Evolutionary conservation across 2,888 invertebrate genomes (phyloP).

Genomic region (Yponomeuta cagnagella): DNA sequence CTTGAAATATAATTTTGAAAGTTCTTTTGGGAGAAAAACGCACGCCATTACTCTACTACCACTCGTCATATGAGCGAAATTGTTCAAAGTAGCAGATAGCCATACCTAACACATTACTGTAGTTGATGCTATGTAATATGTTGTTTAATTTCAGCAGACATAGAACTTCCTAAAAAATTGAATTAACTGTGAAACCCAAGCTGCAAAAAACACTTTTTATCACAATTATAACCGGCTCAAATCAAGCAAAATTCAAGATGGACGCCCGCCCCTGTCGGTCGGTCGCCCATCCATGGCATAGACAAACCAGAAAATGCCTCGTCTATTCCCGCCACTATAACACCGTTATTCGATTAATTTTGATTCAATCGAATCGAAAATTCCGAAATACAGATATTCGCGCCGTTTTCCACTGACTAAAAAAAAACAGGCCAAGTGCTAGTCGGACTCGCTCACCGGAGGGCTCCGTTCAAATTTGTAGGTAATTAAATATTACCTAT

Average conservation of each 20-base stretch:
- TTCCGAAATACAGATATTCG: background rate
- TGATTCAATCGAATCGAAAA: constrained; percentile 5
- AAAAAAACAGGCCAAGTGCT: too few species aligned
- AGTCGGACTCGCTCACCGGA: too few species aligned
- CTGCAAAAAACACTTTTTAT: constrained; percentile 71
- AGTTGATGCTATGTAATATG: constrained; percentile 76
- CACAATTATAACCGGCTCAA: constrained; percentile 82
- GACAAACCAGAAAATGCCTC: constrained; percentile 54
- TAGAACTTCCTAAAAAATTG: constrained; percentile 67
- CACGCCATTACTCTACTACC: constrained; percentile 80
- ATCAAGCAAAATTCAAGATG: constrained; percentile 86
- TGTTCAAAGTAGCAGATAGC: constrained; percentile 53
- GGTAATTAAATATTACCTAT: too few species aligned
- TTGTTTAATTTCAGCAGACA: constrained; percentile 63
- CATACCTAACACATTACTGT: constrained; percentile 86
- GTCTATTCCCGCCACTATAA: constrained; percentile 11
- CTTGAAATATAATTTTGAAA: constrained; percentile 67
- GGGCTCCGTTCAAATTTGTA: too few species aligned
- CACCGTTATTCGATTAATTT: background rate
- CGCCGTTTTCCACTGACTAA: too few species aligned
- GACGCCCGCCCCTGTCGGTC: constrained; percentile 81
- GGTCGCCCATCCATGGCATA: constrained; percentile 32
- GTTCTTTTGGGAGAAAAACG: constrained; percentile 77
- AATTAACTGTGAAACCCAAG: constrained; percentile 60
- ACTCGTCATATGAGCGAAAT: constrained; percentile 70